Percentiles rank a stretch among this genome's conserved stretches.
Conservation (phyloP, 2,888 invertebrate genomes). For the Orgyia antiqua region DNA sequence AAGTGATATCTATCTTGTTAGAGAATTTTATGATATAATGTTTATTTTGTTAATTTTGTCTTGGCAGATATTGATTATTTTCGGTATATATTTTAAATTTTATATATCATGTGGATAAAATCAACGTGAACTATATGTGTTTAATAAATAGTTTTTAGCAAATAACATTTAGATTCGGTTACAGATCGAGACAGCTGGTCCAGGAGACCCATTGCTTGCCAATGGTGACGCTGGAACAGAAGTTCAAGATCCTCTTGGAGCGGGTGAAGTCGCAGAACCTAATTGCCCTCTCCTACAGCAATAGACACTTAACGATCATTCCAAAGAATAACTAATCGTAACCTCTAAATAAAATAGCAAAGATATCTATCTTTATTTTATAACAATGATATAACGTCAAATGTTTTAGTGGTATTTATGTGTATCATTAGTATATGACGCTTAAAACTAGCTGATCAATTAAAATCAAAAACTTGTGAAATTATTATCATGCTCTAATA, state of each 20-base stretch:
- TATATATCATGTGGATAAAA: not conserved
- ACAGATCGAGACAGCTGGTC: slow-evolving; percentile 27
- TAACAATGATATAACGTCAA: slow-evolving; percentile 12
- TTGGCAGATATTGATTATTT: slow-evolving; percentile 5
- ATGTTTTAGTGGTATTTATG: slow-evolving; percentile 1
- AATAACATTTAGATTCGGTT: no score
- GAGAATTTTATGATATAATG: no score
- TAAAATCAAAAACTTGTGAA: no score
- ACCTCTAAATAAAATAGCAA: slow-evolving; percentile 2
- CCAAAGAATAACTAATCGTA: slow-evolving; percentile 6
- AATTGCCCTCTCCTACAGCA: slow-evolving; percentile 27
- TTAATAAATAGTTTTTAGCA: no score
- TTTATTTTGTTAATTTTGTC: not conserved
- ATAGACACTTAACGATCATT: slow-evolving; percentile 15
- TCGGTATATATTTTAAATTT: not conserved
- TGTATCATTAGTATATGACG: not conserved
- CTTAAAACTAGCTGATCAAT: no score
- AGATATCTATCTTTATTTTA: slow-evolving; percentile 4
- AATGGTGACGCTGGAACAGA: slow-evolving; percentile 27
- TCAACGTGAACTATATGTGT: no score
- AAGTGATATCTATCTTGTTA: no score
- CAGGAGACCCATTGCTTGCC: slow-evolving; percentile 34
- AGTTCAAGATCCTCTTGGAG: slow-evolving; percentile 8
- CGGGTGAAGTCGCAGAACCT: slow-evolving; percentile 15
- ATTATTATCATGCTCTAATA: no score